These are phyloP conservation scores for Sminthopsis crassicaudata DNA, from an alignment of 2,113 vertebrate genomes.

Conservation along the genomic window DNA sequence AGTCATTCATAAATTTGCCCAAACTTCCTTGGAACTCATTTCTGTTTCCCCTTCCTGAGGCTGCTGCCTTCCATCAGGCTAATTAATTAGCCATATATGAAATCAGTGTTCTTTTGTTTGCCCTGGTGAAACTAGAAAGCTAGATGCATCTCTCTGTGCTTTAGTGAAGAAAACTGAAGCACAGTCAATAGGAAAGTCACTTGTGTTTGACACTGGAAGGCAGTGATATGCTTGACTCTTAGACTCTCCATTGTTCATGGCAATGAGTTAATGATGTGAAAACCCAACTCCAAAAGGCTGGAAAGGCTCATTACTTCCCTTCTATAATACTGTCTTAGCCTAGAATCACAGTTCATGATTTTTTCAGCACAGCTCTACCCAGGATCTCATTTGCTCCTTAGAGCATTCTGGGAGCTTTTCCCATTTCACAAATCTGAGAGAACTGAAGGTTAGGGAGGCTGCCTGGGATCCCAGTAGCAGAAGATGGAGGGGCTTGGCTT, in stretches of 20 bases:
- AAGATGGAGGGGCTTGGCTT: not conserved
- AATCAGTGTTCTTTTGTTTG: conserved; percentile 7
- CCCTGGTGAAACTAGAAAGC: not conserved
- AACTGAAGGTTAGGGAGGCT: not conserved
- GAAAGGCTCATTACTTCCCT: not conserved
- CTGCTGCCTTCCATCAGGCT: not conserved
- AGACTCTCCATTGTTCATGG: not conserved
- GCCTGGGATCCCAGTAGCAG: not conserved
- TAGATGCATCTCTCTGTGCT: not conserved
- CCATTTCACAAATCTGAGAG: not conserved
- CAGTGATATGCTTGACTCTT: not conserved
- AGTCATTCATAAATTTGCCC: not conserved
- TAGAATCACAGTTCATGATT: not conserved
- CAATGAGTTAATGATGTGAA: not conserved
- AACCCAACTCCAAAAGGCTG: not conserved
- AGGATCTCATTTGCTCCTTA: not conserved
- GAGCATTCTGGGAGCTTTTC: not conserved
- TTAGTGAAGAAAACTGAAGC: conserved; percentile 17
- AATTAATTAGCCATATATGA: not conserved
- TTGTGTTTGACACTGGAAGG: not conserved
- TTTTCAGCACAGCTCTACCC: not conserved
- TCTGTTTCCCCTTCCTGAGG: not conserved
- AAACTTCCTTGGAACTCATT: not conserved
- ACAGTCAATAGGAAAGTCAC: not conserved
- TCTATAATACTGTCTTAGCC: not conserved